Percentiles rank a stretch among this genome's conserved stretches.
Conservation (phyloP, 2,797 vertebrate species). For the Smutsia temminckii region DNA sequence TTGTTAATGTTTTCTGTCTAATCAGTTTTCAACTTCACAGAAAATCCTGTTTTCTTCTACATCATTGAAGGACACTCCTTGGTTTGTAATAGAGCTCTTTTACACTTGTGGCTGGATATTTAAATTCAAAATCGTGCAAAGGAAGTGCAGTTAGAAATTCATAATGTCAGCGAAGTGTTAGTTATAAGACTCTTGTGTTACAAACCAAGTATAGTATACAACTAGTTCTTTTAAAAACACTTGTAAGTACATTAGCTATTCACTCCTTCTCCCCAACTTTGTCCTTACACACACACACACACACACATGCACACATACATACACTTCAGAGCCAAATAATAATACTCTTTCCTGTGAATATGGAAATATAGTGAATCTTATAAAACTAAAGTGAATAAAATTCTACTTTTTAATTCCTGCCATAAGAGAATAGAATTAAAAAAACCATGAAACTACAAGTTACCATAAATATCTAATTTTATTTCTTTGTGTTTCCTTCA, state of each 20-base stretch:
- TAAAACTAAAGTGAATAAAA: not conserved
- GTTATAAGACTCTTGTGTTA: not conserved
- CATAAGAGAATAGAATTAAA: not conserved
- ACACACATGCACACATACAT: fast-evolving
- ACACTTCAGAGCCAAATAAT: not conserved
- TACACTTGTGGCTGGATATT: not conserved
- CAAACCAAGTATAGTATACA: not conserved
- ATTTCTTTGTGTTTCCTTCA: not conserved
- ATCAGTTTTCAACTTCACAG: not conserved
- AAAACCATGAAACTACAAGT: not conserved
- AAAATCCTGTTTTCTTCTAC: not conserved
- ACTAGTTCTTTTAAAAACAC: not conserved
- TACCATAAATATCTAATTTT: not conserved
- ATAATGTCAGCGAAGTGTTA: not conserved
- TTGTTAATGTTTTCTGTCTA: not conserved
- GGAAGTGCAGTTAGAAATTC: not conserved
- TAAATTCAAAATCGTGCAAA: not conserved
- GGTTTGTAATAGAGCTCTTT: not conserved
- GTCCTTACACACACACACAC: fast-evolving
- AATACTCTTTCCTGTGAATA: not conserved
- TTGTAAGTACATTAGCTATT: not conserved
- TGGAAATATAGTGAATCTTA: no score
- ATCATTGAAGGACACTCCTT: not conserved
- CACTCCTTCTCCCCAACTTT: fast-evolving
- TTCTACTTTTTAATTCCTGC: not conserved